Conservation (phyloP, 2,113 vertebrate genomes). For the Lampris megalopsis region DNA sequence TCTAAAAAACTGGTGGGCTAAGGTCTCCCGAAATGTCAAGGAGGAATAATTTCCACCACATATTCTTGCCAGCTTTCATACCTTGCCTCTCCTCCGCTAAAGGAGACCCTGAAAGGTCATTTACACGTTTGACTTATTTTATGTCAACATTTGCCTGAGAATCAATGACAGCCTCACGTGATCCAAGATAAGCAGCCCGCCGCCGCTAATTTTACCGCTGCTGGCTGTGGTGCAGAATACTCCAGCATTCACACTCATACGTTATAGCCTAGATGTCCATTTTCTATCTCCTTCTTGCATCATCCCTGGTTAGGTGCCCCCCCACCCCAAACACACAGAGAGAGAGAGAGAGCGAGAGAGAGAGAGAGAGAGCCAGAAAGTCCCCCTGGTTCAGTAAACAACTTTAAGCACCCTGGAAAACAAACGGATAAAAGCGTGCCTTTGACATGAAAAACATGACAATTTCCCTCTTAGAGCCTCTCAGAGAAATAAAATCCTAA, state of each 20-base stretch:
- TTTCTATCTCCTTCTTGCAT: conserved; percentile 71
- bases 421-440: conserved; percentile 80
- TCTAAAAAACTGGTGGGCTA: conserved; percentile 69
- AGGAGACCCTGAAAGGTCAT: conserved; percentile 79
- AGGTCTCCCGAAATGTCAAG: conserved; percentile 81
- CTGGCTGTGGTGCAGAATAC: background rate
- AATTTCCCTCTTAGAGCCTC: conserved; percentile 76
- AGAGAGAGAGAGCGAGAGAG: background rate
- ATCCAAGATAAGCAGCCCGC: conserved; percentile 78
- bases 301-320: conserved; percentile 63
- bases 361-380: conserved; percentile 48
- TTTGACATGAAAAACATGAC: conserved; percentile 80
- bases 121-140: conserved; percentile 77
- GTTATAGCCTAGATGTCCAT: conserved; percentile 56
- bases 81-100: conserved; percentile 54
- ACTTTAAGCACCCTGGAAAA: conserved; percentile 79
- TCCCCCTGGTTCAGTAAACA: conserved; percentile 75
- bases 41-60: conserved; percentile 80
- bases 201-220: conserved; percentile 33
- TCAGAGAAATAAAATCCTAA: conserved; percentile 73
- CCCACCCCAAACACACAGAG: conserved; percentile 24
- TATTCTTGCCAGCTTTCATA: conserved; percentile 69
- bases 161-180: conserved; percentile 76
- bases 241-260: conserved; percentile 32
- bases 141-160: conserved; percentile 80